These are phyloP conservation scores for Manis javanica DNA, from an alignment of 2,797 vertebrate species.

Conservation along the genomic window DNA sequence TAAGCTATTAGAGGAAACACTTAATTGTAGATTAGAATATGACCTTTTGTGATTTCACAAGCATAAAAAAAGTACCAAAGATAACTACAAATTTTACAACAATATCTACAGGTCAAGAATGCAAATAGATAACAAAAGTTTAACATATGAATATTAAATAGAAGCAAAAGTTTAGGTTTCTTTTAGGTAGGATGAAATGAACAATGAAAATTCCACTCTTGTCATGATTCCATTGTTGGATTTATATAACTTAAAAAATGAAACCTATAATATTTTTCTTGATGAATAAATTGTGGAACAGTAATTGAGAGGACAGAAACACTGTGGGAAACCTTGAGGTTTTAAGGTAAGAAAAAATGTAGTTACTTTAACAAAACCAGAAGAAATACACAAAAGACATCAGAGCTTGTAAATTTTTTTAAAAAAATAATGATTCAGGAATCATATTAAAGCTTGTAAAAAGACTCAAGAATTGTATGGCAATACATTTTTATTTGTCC, in stretches of 20 bases:
- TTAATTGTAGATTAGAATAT: not conserved
- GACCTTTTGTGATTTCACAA: not conserved
- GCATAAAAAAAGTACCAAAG: not conserved
- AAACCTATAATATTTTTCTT: not conserved
- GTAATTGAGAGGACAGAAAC: not conserved
- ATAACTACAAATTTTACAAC: not conserved
- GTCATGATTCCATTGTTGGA: not conserved
- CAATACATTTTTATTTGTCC: slow-evolving; percentile 28
- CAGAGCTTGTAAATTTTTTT: not conserved
- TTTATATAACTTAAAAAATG: not conserved
- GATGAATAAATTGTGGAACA: not conserved
- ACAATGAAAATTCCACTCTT: not conserved
- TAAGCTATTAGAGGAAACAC: not conserved
- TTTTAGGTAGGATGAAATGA: not conserved
- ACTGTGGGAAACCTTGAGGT: not conserved
- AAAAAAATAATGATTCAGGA: not conserved
- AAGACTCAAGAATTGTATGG: not conserved
- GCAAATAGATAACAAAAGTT: not conserved
- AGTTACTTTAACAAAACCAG: not conserved
- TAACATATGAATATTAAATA: not conserved
- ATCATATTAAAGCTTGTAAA: not conserved
- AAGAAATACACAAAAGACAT: slow-evolving; percentile 9
- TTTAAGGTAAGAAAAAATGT: not conserved
- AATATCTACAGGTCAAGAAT: not conserved
- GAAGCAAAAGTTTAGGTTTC: not conserved